These are phyloP conservation scores for Marmota monax DNA, from an alignment of 2,113 vertebrate species.

Conservation along the genomic window DNA sequence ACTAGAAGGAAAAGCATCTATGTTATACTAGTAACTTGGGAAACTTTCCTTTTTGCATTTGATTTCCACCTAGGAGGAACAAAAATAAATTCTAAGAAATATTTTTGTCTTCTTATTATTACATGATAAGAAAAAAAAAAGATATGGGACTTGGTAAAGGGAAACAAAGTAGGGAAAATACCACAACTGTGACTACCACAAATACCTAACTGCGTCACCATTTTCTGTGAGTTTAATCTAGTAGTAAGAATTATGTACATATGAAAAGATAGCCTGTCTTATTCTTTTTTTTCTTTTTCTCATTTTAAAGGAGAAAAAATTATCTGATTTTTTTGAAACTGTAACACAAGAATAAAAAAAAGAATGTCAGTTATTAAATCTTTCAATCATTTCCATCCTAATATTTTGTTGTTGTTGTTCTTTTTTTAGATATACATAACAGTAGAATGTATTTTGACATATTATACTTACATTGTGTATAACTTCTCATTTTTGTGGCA, in stretches of 20 bases:
- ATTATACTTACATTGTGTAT: too few relatives aligned
- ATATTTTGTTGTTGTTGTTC: neutral
- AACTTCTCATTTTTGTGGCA: too few relatives aligned
- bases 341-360: neutral
- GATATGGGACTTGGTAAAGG: neutral
- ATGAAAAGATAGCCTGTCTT: neutral
- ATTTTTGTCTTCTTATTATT: neutral
- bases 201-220: neutral
- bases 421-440: too few relatives aligned
- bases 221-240: neutral
- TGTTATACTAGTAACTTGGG: conserved; percentile 5
- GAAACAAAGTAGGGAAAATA: neutral
- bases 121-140: neutral
- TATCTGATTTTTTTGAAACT: neutral
- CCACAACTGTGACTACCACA: neutral
- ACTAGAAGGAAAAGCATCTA: conserved; percentile 11
- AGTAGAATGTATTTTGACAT: too few relatives aligned
- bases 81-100: neutral
- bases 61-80: neutral
- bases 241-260: neutral
- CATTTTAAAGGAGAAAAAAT: neutral
- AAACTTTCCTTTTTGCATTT: conserved; percentile 43
- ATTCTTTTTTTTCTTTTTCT: neutral
- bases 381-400: neutral
- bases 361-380: neutral